These are phyloP conservation scores for Australoheros scitulus DNA, from an alignment of 2,113 vertebrate species.

Conservation along the genomic window DNA sequence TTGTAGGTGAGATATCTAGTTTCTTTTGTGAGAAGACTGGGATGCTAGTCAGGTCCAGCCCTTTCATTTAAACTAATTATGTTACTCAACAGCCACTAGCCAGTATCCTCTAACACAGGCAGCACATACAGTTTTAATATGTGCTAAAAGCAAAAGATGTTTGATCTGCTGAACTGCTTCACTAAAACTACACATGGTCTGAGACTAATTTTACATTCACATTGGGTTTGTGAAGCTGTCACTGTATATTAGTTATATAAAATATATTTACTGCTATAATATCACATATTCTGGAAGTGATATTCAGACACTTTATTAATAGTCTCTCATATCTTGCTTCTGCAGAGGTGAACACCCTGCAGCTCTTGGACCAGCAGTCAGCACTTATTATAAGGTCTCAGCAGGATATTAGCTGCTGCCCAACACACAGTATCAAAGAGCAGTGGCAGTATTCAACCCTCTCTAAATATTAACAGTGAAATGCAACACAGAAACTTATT, in stretches of 20 bases:
- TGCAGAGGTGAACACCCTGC: background rate
- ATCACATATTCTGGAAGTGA: background rate
- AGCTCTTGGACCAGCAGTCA: background rate
- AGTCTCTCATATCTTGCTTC: rapidly evolving
- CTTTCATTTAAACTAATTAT: too few relatives aligned
- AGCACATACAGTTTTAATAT: background rate
- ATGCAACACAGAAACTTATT: background rate
- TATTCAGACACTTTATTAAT: background rate
- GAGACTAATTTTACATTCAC: background rate
- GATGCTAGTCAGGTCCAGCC: background rate
- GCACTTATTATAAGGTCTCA: background rate
- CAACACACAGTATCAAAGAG: background rate
- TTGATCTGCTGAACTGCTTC: background rate
- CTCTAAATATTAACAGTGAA: background rate
- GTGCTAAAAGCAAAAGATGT: background rate
- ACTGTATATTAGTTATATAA: background rate
- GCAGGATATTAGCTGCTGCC: background rate
- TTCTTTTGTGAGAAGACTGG: background rate
- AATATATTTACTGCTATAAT: background rate
- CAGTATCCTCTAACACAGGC: rapidly evolving
- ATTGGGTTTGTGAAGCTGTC: background rate
- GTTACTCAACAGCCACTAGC: background rate
- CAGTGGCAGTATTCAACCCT: background rate
- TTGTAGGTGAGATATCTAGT: background rate
- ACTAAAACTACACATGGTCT: background rate